phyloP scores from a whole-genome alignment of 2,113 vertebrate species.

The Lepus europaeus region DNA sequence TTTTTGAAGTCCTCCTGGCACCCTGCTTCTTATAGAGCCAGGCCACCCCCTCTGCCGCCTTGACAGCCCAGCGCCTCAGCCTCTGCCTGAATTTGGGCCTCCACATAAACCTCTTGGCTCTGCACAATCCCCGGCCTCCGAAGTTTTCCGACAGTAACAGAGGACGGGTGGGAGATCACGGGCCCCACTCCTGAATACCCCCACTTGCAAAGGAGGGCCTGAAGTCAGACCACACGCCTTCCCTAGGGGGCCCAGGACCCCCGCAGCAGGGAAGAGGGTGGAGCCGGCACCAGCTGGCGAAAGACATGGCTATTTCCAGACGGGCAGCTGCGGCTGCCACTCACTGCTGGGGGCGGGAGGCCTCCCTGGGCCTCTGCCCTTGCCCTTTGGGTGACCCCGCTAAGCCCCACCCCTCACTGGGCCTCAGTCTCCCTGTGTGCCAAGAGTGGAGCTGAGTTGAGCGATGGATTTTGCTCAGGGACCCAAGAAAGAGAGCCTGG shows the following conservation, averaged over 20 bases:
- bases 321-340: conserved; percentile 74
- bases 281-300: conserved; percentile 22
- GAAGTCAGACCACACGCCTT: neutral
- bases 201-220: neutral
- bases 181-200: neutral
- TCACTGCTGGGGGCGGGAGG: neutral
- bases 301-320: conserved; percentile 57
- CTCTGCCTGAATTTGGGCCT: too few species aligned
- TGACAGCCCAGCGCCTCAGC: neutral
- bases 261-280: neutral
- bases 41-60: neutral
- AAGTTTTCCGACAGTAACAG: neutral
- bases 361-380: conserved; percentile 25
- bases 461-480: neutral
- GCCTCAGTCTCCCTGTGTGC: neutral
- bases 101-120: neutral
- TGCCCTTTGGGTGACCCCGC: conserved; percentile 68
- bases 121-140: neutral
- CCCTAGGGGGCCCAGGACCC: neutral
- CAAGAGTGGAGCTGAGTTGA: neutral
- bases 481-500: neutral
- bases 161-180: neutral
- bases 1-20: neutral
- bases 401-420: neutral
- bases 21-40: neutral